Conservation (phyloP, 1,140 invertebrate species). For the Drosophila hydei region DNA sequence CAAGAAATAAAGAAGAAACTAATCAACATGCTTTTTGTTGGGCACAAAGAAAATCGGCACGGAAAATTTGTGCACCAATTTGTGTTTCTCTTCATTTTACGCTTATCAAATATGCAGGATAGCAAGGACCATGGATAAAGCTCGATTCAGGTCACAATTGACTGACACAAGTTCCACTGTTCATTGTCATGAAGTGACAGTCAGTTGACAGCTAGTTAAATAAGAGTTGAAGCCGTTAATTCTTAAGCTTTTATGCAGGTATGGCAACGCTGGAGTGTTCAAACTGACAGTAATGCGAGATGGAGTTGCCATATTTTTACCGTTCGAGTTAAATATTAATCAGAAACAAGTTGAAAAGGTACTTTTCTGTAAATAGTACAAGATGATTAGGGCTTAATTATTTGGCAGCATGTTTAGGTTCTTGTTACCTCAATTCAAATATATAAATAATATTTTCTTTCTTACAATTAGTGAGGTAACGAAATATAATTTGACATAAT, state of each 20-base stretch:
- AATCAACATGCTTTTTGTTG: conserved; percentile 33
- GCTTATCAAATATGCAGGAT: conserved; percentile 16
- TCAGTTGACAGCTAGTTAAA: conserved; percentile 9
- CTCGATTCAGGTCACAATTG: neutral
- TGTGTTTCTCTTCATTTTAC: conserved; percentile 8
- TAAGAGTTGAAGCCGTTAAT: neutral
- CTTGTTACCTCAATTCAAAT: too few species aligned
- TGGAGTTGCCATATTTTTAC: neutral
- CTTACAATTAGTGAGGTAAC: too few species aligned
- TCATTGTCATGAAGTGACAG: neutral
- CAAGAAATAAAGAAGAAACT: conserved; percentile 21
- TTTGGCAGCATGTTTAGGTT: neutral
- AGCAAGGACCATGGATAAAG: conserved; percentile 1
- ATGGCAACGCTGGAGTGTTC: neutral
- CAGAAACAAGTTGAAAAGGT: neutral
- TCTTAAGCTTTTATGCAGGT: neutral
- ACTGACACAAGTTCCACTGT: neutral
- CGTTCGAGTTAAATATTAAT: neutral
- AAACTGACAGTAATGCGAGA: too few species aligned
- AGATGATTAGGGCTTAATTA: neutral
- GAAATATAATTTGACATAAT: too few species aligned
- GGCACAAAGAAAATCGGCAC: neutral
- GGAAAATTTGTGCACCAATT: neutral
- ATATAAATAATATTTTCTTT: too few species aligned
- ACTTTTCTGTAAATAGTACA: too few species aligned